A percentile compares a stretch with the other conserved stretches of the same genome.
Evolutionary conservation across 2,113 vertebrate species (phyloP).

Genomic region (Aphyosemion australe): DNA sequence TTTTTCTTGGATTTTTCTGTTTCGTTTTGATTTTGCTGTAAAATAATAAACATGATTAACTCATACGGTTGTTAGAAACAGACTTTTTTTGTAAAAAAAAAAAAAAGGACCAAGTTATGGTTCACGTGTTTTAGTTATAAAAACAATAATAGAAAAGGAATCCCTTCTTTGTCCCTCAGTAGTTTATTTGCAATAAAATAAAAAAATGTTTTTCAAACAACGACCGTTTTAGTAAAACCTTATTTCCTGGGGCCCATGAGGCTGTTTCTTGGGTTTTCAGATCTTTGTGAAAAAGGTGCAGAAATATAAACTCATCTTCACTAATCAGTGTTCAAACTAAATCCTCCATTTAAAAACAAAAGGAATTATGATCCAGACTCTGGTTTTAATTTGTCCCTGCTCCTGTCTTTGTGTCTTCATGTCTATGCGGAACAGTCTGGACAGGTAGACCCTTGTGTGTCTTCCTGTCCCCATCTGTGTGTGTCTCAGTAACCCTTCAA

Average conservation of each 20-base stretch:
- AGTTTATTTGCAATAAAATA: too few species aligned
- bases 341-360: background rate
- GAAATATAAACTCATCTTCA: too few species aligned
- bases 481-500: conserved; percentile 61
- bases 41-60: conserved; percentile 20
- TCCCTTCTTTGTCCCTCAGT: too few species aligned
- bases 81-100: conserved; percentile 3
- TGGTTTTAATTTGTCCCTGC: conserved; percentile 7
- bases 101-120: too few species aligned
- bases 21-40: conserved; percentile 17
- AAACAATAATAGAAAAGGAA: too few species aligned
- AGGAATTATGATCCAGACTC: background rate
- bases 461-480: background rate
- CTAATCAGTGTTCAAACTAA: conserved; percentile 10
- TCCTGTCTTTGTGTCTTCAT: conserved; percentile 36
- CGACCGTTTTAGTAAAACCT: conserved; percentile 10
- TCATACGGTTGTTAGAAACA: conserved; percentile 55
- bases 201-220: conserved; percentile 13
- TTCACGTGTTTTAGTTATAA: too few species aligned
- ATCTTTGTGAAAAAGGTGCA: conserved; percentile 54
- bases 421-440: conserved; percentile 35
- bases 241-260: conserved; percentile 25
- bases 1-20: conserved; percentile 26
- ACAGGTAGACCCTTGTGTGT: conserved; percentile 14
- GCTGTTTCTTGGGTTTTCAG: conserved; percentile 74